Evolutionary conservation across 1,140 invertebrate species (phyloP).

Genomic region (Drosophila guanche): DNA sequence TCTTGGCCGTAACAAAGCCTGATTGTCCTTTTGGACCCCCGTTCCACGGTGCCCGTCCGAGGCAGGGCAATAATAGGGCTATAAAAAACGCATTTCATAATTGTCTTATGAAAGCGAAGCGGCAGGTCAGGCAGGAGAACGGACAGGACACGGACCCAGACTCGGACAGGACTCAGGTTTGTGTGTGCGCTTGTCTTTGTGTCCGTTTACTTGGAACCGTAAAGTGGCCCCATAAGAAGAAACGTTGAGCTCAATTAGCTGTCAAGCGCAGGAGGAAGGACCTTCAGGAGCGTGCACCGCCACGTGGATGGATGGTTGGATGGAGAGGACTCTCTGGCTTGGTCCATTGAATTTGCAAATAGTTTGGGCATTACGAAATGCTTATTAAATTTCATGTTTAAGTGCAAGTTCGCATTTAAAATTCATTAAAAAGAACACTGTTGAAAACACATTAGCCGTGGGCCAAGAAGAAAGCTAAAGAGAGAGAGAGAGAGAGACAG

Average conservation of each 20-base stretch:
- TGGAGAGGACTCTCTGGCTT: conserved; percentile 10
- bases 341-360: conserved; percentile 55
- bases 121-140: conserved; percentile 8
- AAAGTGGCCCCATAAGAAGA: conserved; percentile 62
- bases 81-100: conserved; percentile 79
- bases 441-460: conserved; percentile 50
- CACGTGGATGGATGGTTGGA: neutral
- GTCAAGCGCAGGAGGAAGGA: conserved; percentile 56
- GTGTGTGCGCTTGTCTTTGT: conserved; percentile 49
- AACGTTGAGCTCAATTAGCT: conserved; percentile 65
- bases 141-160: conserved; percentile 13
- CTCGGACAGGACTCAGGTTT: conserved; percentile 46
- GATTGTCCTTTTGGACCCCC: conserved; percentile 14
- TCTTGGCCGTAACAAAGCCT: conserved; percentile 52
- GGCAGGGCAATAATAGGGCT: conserved; percentile 64
- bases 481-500: neutral
- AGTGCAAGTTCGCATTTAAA: conserved; percentile 59
- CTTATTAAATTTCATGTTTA: conserved; percentile 57
- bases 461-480: conserved; percentile 13
- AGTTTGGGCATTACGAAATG: conserved; percentile 48
- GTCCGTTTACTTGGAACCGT: conserved; percentile 40
- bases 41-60: no score
- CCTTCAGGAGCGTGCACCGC: neutral
- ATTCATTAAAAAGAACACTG: conserved; percentile 68
- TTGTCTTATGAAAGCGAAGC: conserved; percentile 61